Base-by-base conservation (phyloP, 2,888 invertebrate genomes). In the Petrolisthes manimaculis region DNA sequence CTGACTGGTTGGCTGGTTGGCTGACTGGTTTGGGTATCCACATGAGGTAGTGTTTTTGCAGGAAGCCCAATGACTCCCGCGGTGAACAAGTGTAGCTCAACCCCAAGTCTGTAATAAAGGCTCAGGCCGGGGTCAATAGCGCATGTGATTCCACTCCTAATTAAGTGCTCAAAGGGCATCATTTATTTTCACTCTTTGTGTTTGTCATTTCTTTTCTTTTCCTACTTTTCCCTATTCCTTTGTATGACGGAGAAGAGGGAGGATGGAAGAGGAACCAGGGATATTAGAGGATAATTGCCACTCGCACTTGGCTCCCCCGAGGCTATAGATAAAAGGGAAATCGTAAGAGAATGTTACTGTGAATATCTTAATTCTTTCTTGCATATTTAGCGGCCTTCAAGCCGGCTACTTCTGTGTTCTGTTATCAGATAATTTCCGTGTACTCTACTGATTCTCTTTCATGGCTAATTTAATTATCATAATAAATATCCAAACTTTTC, bases 61-160 rank as follows among this genome's bases (percentile, higher is more conserved):
- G 71, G 71, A 71, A 6, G 6, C 18, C 71, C 71, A 71, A n/a
- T 71, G 21, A 71, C 61, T 61, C 14, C 71, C 21, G 21, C 71
- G 71, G 6, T 71, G n/a, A 12, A 71, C 71, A 71, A 21, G 18
- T 12, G 71, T 6, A 71, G 71, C 6, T 18, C n/a, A 61, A 61
- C 18, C 18, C 61, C 12, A 9, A 14, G 61, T 61, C 18, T 18
- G n/a, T 71, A 71, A 71, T 71, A 21, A 71, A 71, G 18, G 21
- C 14, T 4, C 71, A 14, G 71, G 18, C 71, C 71, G 21, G 12
- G n/a, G 71, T 71, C 71, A 71, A 71, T 71, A 0, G 71, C 21
- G 71, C n/a, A 71, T 71, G n/a, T 18, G 71, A 71, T 71, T 71
- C 21, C 18, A n/a, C 71, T 12, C 71, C 21, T 71, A 71, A 71